Evolutionary conservation across 2,888 invertebrate genomes (phyloP), one percentile per base, ranked within the genome.

Genomic region (Spodoptera picta): DNA sequence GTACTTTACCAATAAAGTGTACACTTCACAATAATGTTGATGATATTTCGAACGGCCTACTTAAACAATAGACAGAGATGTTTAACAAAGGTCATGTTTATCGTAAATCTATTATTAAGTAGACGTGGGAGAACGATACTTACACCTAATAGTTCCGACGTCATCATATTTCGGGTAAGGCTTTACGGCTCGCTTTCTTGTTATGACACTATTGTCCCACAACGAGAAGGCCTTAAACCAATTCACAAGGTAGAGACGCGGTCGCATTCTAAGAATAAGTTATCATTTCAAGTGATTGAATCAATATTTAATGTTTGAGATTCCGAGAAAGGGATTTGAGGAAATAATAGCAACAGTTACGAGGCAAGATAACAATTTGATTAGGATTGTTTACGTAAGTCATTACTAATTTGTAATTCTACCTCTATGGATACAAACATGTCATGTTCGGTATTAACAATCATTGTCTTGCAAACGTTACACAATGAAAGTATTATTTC

Each of bases 131-230:
- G 36, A 59, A 47, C 45, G 23, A 23, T 24, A 50, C 44, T 47
- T 49, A 62, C 42, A 67, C 47, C 47, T 56, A 59, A 67, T 56
- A 51, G 27, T 50, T 56, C 62, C 48, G 57, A 48, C 62, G 62
- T 67, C 59, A 60, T 50, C 44, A 54, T 59, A 59, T 50, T 62
- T 62, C 27, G 50, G 48, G 47, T 46, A 47, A 42, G 50, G 53
- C 53, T 54, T n/a, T 62, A 71, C 45, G 50, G 53, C 60, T 72
- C 63, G 53, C 60, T 72, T 67, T 55, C 63, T 57, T 72, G 50
- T 48, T 56, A 53, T 52, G 49, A 56, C 47, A 12, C 58, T 42
- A 51, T 67, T 62, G 50, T 54, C 45, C 42, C 24, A 27, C 56
- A 53, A 50, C 42, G 45, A 49, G 44, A 58, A 44, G 45, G 12